Evolutionary conservation across 2,797 vertebrate genomes (phyloP).

Genomic region (Crypturellus tataupa): DNA sequence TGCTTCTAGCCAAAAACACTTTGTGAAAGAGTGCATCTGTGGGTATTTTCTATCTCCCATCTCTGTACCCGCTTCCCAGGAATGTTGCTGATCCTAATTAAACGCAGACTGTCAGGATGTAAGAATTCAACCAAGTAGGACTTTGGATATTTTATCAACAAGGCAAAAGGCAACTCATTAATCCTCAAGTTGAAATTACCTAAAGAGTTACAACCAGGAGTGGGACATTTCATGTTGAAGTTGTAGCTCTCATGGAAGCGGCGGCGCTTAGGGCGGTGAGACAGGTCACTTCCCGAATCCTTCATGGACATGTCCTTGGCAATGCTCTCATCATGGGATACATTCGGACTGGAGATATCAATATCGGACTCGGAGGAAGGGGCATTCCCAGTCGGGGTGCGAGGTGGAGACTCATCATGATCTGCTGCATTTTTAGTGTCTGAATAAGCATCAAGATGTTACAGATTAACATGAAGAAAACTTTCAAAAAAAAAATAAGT

Average conservation of each 20-base stretch:
- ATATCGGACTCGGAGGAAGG: slow-evolving; percentile 99
- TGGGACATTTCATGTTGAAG: slow-evolving; percentile 99
- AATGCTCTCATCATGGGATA: slow-evolving; percentile 95
- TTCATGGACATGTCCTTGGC: slow-evolving; percentile 93
- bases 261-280: slow-evolving; percentile 95
- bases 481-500: background rate
- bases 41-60: fast-evolving
- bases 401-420: slow-evolving; percentile 95
- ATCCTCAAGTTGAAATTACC: slow-evolving; percentile 78
- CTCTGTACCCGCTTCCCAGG: background rate
- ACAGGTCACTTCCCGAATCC: slow-evolving; percentile 96
- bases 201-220: slow-evolving; percentile 97
- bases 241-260: slow-evolving; percentile 99
- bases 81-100: background rate
- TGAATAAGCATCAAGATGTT: slow-evolving; percentile 57
- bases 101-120: fast-evolving
- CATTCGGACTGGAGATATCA: slow-evolving; percentile 97
- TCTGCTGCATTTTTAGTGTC: slow-evolving; percentile 93
- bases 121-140: background rate
- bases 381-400: slow-evolving; percentile 97
- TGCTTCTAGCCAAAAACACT: background rate
- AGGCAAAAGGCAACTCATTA: background rate
- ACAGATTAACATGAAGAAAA: background rate
- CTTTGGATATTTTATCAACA: background rate
- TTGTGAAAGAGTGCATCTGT: fast-evolving